A percentile compares a stretch with the other conserved stretches of the same genome.
Conservation (phyloP, 2,113 vertebrate genomes). For the Bothrops jararaca region DNA sequence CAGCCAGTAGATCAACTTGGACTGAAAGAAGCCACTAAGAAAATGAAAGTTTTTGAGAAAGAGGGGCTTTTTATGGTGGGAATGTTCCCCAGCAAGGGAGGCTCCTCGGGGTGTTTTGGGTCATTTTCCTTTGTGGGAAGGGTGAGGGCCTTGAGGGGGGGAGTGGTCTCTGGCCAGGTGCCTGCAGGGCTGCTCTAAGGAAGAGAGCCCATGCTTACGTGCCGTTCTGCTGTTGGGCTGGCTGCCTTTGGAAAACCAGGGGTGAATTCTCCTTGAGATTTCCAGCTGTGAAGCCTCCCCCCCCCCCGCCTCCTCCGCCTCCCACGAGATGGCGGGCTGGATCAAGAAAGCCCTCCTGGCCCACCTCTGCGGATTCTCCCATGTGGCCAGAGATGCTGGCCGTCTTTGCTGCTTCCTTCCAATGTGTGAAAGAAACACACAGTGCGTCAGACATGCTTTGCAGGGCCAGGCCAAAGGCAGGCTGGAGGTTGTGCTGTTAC, state of each 20-base stretch:
- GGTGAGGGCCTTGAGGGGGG: background rate
- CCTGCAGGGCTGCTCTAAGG: accelerated
- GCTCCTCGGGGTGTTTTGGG: background rate
- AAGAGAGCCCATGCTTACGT: background rate
- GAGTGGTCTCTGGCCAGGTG: background rate
- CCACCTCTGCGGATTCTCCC: background rate
- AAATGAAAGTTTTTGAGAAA: background rate
- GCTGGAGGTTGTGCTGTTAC: too few species aligned
- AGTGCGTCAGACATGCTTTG: background rate
- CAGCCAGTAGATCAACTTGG: background rate
- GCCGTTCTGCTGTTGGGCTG: background rate
- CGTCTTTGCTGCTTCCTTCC: background rate
- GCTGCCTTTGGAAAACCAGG: background rate
- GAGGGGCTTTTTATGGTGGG: background rate
- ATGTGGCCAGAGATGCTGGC: too few species aligned
- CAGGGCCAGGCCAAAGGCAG: background rate
- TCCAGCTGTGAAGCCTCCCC: background rate
- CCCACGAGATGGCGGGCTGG: background rate
- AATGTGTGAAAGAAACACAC: background rate
- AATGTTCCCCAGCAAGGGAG: too few species aligned
- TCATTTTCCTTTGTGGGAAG: background rate
- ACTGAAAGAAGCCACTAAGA: background rate
- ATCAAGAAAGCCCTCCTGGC: background rate
- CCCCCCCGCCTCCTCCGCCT: accelerated
- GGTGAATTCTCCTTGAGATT: constrained; percentile 42